phyloP scores from a whole-genome alignment of 2,113 vertebrate species.

The Falco punctatus region DNA sequence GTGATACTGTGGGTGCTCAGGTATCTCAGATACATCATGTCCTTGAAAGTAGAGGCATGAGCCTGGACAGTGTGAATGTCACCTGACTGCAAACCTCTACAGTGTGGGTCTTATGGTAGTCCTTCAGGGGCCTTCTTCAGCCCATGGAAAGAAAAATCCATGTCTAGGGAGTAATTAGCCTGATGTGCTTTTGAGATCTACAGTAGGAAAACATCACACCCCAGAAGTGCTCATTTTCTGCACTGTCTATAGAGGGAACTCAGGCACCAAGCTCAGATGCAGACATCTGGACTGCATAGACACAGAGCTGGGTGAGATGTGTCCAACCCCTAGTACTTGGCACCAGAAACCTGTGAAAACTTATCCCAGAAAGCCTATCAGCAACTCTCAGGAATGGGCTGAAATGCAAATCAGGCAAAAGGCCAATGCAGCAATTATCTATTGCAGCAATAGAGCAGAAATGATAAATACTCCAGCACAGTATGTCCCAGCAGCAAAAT shows the following conservation, averaged over 20 bases:
- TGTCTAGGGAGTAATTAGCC: not conserved
- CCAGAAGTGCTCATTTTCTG: not conserved
- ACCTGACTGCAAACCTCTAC: not conserved
- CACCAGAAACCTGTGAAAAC: not conserved
- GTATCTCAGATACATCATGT: not conserved
- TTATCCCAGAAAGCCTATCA: slow-evolving; percentile 36
- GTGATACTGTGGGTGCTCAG: not conserved
- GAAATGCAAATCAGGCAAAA: not conserved
- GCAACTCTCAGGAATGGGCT: not conserved
- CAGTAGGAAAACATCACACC: not conserved
- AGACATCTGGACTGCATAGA: not conserved
- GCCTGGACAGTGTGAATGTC: not conserved
- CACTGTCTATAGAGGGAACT: not conserved
- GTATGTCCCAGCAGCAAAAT: not conserved
- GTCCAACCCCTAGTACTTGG: not conserved
- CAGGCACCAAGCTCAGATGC: fast-evolving
- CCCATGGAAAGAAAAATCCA: not conserved
- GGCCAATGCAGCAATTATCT: no score
- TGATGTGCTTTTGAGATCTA: not conserved
- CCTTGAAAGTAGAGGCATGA: not conserved
- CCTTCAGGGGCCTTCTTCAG: not conserved
- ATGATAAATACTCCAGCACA: not conserved
- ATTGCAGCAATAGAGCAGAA: not conserved
- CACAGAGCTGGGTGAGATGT: not conserved
- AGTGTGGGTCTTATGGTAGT: not conserved